Percentiles rank a stretch among this genome's conserved stretches.
Conservation (phyloP, 1,140 invertebrate species). For the Kradibia gibbosae region DNA sequence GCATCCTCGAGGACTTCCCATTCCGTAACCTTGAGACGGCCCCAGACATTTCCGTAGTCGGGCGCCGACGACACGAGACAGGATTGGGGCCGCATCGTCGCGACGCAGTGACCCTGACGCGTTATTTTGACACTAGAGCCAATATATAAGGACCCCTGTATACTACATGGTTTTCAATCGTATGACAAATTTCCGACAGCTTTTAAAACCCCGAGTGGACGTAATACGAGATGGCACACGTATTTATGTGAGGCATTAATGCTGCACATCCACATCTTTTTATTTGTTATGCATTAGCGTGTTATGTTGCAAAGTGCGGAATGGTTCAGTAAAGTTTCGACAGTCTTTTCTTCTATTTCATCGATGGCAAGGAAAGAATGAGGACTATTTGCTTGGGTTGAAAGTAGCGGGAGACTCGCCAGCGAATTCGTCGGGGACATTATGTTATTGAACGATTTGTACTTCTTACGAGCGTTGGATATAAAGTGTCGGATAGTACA, state of each 20-base stretch:
- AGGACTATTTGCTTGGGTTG: neutral
- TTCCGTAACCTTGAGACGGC: neutral
- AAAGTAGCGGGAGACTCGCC: neutral
- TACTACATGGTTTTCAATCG: neutral
- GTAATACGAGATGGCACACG: constrained; percentile 18
- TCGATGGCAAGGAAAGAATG: neutral
- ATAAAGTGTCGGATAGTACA: neutral
- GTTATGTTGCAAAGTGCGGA: constrained; percentile 24
- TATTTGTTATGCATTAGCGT: constrained; percentile 44
- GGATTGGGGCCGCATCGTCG: neutral
- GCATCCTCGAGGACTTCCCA: neutral
- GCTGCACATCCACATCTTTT: neutral
- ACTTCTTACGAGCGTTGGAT: neutral
- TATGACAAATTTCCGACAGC: constrained; percentile 13
- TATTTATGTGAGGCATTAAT: neutral
- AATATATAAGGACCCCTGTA: neutral
- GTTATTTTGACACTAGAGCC: constrained; percentile 20
- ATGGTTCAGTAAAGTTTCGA: neutral
- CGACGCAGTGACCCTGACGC: neutral
- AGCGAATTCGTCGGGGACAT: neutral
- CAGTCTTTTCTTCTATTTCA: constrained; percentile 14
- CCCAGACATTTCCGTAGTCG: neutral
- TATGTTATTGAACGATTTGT: constrained; percentile 33
- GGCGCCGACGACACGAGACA: neutral
- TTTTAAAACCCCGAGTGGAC: constrained; percentile 8